Percentiles rank a stretch among this genome's conserved stretches.
phyloP scores from a whole-genome alignment of 2,113 vertebrate genomes.

The Tamias sibiricus region DNA sequence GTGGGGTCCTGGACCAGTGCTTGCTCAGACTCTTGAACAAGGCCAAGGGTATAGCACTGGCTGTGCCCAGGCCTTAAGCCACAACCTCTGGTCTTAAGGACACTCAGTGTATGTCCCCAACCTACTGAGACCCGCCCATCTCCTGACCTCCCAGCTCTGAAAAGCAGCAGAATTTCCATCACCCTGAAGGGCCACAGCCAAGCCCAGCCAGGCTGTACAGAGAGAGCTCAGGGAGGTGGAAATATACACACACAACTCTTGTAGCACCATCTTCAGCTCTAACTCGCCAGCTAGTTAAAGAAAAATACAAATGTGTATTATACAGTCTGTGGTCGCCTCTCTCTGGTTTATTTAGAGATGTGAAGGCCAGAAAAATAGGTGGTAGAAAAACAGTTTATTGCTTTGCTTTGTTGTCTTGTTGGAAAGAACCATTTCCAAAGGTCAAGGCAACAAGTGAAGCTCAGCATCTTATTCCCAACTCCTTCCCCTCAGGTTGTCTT shows the following conservation, averaged over 20 bases:
- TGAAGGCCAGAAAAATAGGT: rapidly evolving
- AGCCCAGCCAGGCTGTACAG: background rate
- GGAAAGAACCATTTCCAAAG: background rate
- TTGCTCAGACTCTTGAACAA: background rate
- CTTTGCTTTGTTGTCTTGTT: background rate
- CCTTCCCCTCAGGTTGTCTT: background rate
- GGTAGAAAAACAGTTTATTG: background rate
- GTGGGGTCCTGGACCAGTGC: rapidly evolving
- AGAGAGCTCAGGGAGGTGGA: background rate
- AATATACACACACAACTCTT: background rate
- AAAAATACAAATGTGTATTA: background rate
- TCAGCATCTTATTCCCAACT: background rate
- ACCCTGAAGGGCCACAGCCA: background rate
- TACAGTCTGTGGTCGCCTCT: rapidly evolving
- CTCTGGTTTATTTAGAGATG: background rate
- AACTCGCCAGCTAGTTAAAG: background rate
- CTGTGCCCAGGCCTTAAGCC: background rate
- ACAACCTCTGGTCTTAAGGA: background rate
- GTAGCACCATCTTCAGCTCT: rapidly evolving
- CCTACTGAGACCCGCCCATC: background rate
- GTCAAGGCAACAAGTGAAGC: background rate
- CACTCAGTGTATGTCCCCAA: background rate
- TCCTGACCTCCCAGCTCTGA: background rate
- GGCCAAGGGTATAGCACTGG: background rate
- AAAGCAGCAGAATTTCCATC: background rate